Percentiles rank a stretch among this genome's conserved stretches.
Evolutionary conservation across 2,888 invertebrate species (phyloP).

Genomic region (Nebria brevicollis): DNA sequence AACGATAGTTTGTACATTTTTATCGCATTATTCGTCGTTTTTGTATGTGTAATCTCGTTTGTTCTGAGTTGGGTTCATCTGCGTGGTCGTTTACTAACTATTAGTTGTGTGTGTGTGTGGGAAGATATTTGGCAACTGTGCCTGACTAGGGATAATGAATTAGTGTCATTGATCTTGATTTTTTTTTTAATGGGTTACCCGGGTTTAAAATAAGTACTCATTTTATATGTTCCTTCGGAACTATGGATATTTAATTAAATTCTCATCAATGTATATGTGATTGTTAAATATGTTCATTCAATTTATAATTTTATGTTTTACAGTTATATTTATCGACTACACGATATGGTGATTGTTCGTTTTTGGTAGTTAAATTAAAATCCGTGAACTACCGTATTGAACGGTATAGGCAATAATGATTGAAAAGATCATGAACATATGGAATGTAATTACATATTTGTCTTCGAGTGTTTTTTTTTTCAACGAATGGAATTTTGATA

Average conservation of each 20-base stretch:
- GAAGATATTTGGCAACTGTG: slow-evolving; percentile 18
- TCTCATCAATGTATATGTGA: too few relatives aligned
- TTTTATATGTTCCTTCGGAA: too few relatives aligned
- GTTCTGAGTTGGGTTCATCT: background rate
- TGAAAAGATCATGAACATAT: background rate
- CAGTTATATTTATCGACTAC: background rate
- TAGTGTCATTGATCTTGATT: slow-evolving; percentile 14
- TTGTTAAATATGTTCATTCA: too few relatives aligned
- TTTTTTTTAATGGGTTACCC: background rate
- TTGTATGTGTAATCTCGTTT: background rate
- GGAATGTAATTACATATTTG: background rate
- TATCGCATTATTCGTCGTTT: background rate
- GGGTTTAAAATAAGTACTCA: too few relatives aligned
- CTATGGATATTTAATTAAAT: too few relatives aligned
- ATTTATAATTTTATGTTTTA: background rate
- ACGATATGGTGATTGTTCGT: background rate
- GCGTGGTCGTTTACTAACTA: background rate
- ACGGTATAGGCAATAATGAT: background rate
- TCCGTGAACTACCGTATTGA: background rate
- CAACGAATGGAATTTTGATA: background rate
- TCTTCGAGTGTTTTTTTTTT: background rate
- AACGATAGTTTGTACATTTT: background rate
- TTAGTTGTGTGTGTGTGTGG: slow-evolving; percentile 8
- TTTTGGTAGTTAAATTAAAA: background rate
- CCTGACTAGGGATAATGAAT: background rate